phyloP scores from a whole-genome alignment of 2,888 invertebrate species.

The Tetheella fluctuosa region DNA sequence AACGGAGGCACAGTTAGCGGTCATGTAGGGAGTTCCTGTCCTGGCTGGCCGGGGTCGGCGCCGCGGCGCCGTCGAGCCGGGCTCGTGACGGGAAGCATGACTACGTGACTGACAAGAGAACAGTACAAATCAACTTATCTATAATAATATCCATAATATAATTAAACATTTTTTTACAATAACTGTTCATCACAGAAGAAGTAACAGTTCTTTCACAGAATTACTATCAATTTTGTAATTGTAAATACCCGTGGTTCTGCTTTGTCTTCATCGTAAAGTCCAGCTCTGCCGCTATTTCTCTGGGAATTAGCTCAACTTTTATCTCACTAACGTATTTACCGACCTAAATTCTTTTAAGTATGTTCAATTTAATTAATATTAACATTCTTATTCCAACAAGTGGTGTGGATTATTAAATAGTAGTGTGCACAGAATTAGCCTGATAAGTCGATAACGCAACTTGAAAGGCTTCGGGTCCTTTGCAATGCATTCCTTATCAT shows the following conservation, averaged over 20 bases:
- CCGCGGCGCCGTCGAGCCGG: conserved; percentile 18
- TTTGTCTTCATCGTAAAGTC: no score
- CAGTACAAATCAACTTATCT: no score
- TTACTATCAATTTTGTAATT: no score
- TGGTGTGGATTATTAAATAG: not conserved
- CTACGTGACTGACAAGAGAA: not conserved
- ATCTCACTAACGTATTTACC: not conserved
- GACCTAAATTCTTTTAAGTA: not conserved
- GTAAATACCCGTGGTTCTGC: no score
- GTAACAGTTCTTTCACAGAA: no score
- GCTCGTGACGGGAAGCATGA: conserved; percentile 11
- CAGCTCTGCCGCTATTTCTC: no score
- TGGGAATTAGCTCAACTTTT: no score
- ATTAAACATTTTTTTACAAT: no score
- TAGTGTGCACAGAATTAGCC: not conserved
- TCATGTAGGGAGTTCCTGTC: conserved; percentile 28
- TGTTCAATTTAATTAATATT: not conserved
- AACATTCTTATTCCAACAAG: not conserved
- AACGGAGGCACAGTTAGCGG: not conserved
- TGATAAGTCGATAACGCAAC: not conserved
- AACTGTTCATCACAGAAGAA: no score
- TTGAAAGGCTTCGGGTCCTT: not conserved
- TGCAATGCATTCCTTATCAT: not conserved
- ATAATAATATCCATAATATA: not conserved
- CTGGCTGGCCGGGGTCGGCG: conserved; percentile 7